Percentiles rank a stretch among this genome's conserved stretches.
phyloP scores from a whole-genome alignment of 2,797 vertebrate genomes.

The Poecilia gillii region DNA sequence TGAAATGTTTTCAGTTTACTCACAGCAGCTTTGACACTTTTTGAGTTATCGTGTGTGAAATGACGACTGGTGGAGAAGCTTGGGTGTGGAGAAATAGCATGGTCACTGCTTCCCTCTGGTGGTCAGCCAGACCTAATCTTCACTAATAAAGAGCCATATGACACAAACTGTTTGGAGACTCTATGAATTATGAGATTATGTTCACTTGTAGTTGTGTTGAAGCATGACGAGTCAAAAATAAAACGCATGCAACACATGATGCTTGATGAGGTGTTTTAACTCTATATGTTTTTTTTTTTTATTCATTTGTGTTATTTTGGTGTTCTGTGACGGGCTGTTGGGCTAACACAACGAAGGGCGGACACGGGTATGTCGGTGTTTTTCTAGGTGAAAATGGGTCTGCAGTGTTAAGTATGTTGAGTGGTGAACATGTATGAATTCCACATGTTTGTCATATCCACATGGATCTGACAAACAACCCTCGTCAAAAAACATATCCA shows the following conservation, averaged over 20 bases:
- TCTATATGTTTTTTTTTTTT: background rate
- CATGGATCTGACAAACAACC: background rate
- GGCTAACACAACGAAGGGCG: background rate
- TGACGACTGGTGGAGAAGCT: background rate
- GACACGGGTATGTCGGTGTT: too few relatives aligned
- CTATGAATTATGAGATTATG: background rate
- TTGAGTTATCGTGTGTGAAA: slow-evolving; percentile 24
- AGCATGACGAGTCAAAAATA: background rate
- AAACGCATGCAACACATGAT: background rate
- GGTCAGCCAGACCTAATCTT: slow-evolving; percentile 4
- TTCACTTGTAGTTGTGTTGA: background rate
- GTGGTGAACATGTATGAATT: too few relatives aligned
- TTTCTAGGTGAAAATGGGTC: too few relatives aligned
- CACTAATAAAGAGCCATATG: background rate
- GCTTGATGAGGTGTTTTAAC: background rate
- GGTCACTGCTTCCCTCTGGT: slow-evolving; percentile 46
- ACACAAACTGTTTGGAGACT: background rate
- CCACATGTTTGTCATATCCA: too few relatives aligned
- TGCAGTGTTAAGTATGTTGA: too few relatives aligned
- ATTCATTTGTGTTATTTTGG: background rate
- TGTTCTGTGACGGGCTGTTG: background rate
- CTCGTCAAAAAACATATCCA: background rate
- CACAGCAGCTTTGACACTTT: slow-evolving; percentile 5
- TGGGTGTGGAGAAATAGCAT: background rate
- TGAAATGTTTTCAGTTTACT: slow-evolving; percentile 1